Percentiles rank a stretch among this genome's conserved stretches.
Conservation (phyloP, 2,888 invertebrate species). For the Iselma pallidipennis region DNA sequence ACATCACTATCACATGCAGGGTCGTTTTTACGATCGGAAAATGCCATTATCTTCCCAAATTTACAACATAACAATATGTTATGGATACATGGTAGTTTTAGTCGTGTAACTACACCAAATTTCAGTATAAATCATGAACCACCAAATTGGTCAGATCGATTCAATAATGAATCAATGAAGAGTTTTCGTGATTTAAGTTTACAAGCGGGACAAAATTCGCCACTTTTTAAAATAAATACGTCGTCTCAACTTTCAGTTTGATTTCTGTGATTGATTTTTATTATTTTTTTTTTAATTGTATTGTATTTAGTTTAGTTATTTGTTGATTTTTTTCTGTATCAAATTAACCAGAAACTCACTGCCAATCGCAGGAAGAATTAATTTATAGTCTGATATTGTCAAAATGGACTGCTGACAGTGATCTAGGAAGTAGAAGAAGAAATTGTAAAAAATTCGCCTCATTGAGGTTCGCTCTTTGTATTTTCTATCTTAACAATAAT, state of each 20-base stretch:
- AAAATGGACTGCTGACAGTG: too few relatives aligned
- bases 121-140: not conserved
- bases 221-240: not conserved
- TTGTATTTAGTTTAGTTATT: not conserved
- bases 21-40: conserved; percentile 24
- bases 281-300: not conserved
- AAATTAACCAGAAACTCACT: not conserved
- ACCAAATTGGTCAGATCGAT: conserved; percentile 11
- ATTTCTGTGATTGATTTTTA: not conserved
- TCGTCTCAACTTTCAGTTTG: not conserved
- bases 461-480: too few relatives aligned
- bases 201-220: not conserved
- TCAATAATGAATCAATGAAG: conserved; percentile 6
- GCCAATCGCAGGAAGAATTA: not conserved
- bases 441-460: too few relatives aligned
- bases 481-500: too few relatives aligned
- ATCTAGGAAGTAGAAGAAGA: too few relatives aligned
- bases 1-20: not conserved
- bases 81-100: conserved; percentile 21
- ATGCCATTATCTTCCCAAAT: conserved; percentile 29
- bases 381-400: too few relatives aligned
- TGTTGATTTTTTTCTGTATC: not conserved
- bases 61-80: conserved; percentile 30
- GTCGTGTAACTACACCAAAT: not conserved
- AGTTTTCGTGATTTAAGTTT: conserved; percentile 13